Percentiles rank a stretch among this genome's conserved stretches.
Evolutionary conservation across 1,140 invertebrate species (phyloP).

Genomic region (Mactra quadrangularis): DNA sequence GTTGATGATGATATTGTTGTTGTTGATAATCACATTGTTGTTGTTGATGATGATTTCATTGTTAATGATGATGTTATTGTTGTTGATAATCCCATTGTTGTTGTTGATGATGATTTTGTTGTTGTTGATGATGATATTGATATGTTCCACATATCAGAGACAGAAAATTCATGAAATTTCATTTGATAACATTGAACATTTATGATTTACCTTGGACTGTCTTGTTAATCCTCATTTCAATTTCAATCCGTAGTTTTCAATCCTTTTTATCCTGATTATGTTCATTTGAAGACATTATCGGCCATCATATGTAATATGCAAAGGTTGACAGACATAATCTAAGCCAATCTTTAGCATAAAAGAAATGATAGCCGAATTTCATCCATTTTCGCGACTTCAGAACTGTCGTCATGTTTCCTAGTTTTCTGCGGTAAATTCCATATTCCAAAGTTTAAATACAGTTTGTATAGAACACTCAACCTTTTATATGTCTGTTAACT

Average conservation of each 20-base stretch:
- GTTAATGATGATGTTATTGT: neutral
- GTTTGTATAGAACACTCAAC: no score
- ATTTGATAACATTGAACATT: neutral
- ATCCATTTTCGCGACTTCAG: no score
- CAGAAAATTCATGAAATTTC: neutral
- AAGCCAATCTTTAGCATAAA: no score
- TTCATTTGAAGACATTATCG: neutral
- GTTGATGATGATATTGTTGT: no score
- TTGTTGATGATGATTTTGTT: neutral
- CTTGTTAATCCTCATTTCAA: neutral
- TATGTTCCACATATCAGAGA: no score
- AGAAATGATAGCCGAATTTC: no score
- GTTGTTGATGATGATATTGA: neutral
- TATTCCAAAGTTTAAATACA: no score
- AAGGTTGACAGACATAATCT: no score
- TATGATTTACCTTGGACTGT: neutral
- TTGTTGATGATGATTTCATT: neutral
- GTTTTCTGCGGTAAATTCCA: no score
- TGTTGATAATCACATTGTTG: no score
- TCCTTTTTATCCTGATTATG: neutral
- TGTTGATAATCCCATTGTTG: neutral
- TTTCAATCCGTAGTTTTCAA: neutral
- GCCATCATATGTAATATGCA: neutral
- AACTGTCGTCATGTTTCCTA: no score
- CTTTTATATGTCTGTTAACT: no score